Evolutionary conservation across 2,113 vertebrate species (phyloP), one percentile per base, ranked within the genome.

Genomic region (Strix aluco): DNA sequence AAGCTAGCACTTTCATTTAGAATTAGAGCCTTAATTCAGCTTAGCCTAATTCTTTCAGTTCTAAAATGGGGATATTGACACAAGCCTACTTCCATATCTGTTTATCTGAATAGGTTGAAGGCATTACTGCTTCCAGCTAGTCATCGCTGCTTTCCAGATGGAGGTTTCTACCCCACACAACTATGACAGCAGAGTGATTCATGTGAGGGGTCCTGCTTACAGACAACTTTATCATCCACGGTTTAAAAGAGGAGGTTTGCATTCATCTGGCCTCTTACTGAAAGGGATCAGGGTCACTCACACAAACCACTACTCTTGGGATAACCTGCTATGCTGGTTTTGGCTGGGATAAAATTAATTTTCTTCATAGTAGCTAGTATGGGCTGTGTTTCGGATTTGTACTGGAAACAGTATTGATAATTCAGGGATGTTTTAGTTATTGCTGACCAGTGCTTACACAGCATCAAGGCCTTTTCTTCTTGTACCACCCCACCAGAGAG

Each of bases 1-100:
- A 95, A 96, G 66, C 84, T 95, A 90, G 81, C 92, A 95, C 92
- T 94, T 96, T 92, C 90, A 95, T 97, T 96, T 92, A 90, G 94
- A 96, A 96, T 97, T 96, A 96, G 80, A 95, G 82, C 80, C 88
- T 95, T 97, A 97, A 97, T 95, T 97, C 96, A 97, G 94, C 93
- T 97, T 97, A 97, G 88, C 96, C 95, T 96, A 96, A 93, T 96
- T 96, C 93, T 96, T 97, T 96, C 96, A 88, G 79, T 81, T 93
- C 94, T 93, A 97, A 97, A 97, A 95, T 21, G 84, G 74, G 91
- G 74, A 72, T 63, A 57, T 95, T 92, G 87, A 94, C 92, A 96
- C 92, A 70, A 95, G 87, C 67, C 71, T 80, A 8, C 92, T 96
- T 94, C 90, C 93, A 96, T 74, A 94, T 77, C 96, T 96, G 62